Conservation (phyloP, 1,140 invertebrate species). For the Drosophila bifasciata region DNA sequence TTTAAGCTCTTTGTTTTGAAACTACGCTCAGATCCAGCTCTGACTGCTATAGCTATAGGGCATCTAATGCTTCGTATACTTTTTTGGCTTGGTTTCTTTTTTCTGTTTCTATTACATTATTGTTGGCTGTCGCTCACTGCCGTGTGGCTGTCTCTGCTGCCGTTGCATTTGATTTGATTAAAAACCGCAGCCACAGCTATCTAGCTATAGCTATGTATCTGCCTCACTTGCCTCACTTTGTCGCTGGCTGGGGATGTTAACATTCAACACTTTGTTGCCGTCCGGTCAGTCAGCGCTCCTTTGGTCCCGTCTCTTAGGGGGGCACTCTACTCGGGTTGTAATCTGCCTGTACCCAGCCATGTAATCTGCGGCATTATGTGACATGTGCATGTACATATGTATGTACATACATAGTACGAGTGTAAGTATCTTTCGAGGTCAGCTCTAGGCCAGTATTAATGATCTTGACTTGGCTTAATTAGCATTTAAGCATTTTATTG, state of each 20-base stretch:
- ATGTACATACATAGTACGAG: no score
- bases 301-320: no score
- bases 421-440: slow-evolving; percentile 56
- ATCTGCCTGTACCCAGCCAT: slow-evolving; percentile 42
- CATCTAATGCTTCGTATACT: not conserved
- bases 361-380: slow-evolving; percentile 44
- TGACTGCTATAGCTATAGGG: no score
- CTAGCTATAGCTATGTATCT: no score
- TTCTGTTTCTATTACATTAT: slow-evolving; percentile 60
- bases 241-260: slow-evolving; percentile 58
- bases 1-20: no score
- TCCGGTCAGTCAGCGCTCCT: slow-evolving; percentile 32
- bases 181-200: slow-evolving; percentile 64
- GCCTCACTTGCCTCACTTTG: slow-evolving; percentile 67
- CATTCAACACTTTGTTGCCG: slow-evolving; percentile 64
- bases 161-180: slow-evolving; percentile 77
- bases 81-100: slow-evolving; percentile 21
- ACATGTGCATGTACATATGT: slow-evolving; percentile 29
- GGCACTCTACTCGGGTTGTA: slow-evolving; percentile 17
- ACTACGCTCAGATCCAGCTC: no score
- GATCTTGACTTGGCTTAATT: slow-evolving; percentile 44
- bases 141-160: slow-evolving; percentile 7
- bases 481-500: slow-evolving; percentile 63
- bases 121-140: slow-evolving; percentile 15
- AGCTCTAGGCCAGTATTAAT: slow-evolving; percentile 52